These are phyloP conservation scores for Bombus pyrosoma DNA, from an alignment of 1,140 invertebrate genomes.

Conservation along the genomic window DNA sequence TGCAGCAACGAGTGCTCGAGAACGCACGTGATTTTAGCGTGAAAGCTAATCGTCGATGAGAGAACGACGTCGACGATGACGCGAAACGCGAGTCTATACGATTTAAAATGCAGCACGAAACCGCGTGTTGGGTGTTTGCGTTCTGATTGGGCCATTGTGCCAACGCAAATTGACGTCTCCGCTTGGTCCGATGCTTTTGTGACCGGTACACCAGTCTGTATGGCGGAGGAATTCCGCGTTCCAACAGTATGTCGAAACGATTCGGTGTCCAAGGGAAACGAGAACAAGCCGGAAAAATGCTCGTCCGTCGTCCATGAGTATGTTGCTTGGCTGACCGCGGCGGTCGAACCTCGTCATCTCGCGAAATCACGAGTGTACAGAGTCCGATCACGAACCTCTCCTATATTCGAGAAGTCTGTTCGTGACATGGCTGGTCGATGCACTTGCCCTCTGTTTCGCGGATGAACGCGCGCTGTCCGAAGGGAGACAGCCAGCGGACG, in stretches of 20 bases:
- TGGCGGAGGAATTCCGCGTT: not conserved
- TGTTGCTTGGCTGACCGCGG: not conserved
- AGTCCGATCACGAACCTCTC: conserved; percentile 52
- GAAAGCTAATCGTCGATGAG: conserved; percentile 17
- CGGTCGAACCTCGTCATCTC: conserved; percentile 14
- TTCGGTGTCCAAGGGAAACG: conserved; percentile 10
- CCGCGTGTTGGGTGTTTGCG: conserved; percentile 74
- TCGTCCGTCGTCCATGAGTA: not conserved
- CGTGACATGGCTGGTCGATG: conserved; percentile 37
- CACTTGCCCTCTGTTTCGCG: conserved; percentile 21
- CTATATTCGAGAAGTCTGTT: conserved; percentile 36
- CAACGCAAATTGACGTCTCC: conserved; percentile 77
- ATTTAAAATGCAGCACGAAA: conserved; percentile 76
- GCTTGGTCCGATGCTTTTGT: conserved; percentile 69
- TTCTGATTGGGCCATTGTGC: conserved; percentile 80
- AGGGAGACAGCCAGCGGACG: not conserved
- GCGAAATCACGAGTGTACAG: conserved; percentile 27
- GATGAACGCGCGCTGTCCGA: not conserved
- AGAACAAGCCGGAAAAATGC: conserved; percentile 39
- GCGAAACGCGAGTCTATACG: not conserved
- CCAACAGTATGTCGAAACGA: not conserved
- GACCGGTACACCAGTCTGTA: not conserved
- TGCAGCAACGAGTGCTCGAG: not conserved
- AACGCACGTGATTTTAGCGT: not conserved
- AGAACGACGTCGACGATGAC: not conserved